Conservation (phyloP, 2,797 vertebrate genomes). For the Loris lydekkerianus region DNA sequence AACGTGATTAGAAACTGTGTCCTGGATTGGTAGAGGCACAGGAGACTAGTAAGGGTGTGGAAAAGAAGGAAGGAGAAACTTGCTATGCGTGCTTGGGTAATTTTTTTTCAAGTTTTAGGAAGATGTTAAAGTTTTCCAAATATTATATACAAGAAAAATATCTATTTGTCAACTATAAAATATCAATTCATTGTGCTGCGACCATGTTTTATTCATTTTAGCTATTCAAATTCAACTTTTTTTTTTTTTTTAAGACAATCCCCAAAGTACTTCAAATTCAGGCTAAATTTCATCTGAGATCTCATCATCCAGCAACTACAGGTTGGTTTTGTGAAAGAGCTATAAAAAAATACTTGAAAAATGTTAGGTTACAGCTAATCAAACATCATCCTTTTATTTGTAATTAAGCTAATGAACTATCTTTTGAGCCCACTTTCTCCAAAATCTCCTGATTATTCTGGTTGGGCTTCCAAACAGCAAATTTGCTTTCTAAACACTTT, state of each 20-base stretch:
- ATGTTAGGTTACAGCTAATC: background rate
- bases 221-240: background rate
- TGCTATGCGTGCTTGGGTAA: background rate
- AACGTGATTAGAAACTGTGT: conserved; percentile 68
- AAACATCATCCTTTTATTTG: conserved; percentile 31
- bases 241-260: background rate
- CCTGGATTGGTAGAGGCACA: background rate
- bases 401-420: background rate
- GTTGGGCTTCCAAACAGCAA: background rate
- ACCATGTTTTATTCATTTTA: background rate
- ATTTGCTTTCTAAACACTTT: conserved; percentile 6
- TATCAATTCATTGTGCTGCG: background rate
- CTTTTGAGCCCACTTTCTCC: background rate
- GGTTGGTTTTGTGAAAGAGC: background rate
- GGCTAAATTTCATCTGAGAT: conserved; percentile 31
- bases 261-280: background rate
- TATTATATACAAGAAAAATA: background rate
- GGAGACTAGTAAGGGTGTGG: background rate
- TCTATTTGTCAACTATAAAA: background rate
- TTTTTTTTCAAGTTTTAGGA: conserved; percentile 32
- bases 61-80: background rate
- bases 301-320: conserved; percentile 30
- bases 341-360: background rate
- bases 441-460: background rate
- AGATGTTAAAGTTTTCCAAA: conserved; percentile 15